Conservation (phyloP, 2,113 vertebrate species). For the Capreolus pygargus region DNA sequence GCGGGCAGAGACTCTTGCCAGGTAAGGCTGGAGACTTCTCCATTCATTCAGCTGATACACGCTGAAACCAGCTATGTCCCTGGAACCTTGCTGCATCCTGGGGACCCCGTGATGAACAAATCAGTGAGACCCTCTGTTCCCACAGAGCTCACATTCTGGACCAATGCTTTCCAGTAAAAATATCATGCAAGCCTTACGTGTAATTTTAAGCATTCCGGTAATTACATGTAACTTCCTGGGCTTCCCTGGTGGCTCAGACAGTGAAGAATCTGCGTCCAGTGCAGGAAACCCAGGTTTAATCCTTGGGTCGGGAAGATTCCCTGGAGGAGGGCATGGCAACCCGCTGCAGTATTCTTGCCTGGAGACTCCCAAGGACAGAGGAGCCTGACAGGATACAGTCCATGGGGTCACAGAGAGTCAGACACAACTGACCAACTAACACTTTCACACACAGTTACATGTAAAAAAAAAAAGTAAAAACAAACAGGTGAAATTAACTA, state of each 20-base stretch:
- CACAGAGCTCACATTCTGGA: neutral
- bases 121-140: neutral
- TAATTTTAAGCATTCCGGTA: neutral
- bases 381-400: neutral
- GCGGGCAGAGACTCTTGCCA: slow-evolving; percentile 61
- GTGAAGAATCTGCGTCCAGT: neutral
- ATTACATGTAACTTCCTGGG: neutral
- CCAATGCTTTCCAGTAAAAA: neutral
- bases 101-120: neutral
- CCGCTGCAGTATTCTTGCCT: neutral
- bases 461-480: neutral
- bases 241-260: neutral
- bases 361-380: neutral
- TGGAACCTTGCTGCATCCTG: rapidly evolving
- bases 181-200: rapidly evolving
- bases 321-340: neutral
- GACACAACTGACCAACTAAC: neutral
- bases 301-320: neutral
- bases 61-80: rapidly evolving
- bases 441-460: neutral
- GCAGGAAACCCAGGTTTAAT: neutral
- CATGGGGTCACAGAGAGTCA: neutral
- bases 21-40: neutral
- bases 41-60: too few relatives aligned
- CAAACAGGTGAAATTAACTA: neutral